Evolutionary conservation across 2,888 invertebrate genomes (phyloP).

Genomic region (Chydorus sphaericus): DNA sequence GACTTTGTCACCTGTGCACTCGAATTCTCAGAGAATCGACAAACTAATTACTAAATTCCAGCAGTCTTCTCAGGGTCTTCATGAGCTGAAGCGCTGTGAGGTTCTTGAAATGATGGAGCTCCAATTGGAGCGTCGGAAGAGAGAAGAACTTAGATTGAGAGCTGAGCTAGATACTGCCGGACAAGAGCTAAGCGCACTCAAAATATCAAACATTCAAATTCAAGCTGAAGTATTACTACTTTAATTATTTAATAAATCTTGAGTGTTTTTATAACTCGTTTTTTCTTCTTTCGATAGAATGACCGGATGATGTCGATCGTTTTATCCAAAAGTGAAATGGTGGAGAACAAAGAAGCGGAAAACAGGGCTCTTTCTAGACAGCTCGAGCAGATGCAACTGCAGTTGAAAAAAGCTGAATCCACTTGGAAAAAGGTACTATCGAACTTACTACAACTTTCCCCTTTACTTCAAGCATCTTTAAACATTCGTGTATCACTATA

Average conservation of each 20-base stretch:
- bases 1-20: not conserved
- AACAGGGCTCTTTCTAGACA: not conserved
- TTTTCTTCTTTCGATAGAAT: not conserved
- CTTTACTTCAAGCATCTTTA: too few species aligned
- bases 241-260: not conserved
- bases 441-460: too few species aligned
- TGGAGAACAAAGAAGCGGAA: not conserved
- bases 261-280: not conserved
- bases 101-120: conserved; percentile 3
- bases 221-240: not conserved
- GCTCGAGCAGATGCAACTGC: not conserved
- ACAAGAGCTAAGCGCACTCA: not conserved
- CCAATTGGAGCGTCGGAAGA: not conserved
- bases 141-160: not conserved
- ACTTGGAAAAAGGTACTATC: not conserved
- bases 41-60: not conserved
- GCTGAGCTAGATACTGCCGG: not conserved
- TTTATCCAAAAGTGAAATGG: not conserved
- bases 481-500: too few species aligned
- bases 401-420: not conserved
- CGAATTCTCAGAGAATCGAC: not conserved
- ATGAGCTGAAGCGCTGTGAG: not conserved
- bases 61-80: too few species aligned
- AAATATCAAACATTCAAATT: not conserved
- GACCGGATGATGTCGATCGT: not conserved